These are phyloP conservation scores for Chamaetylas fuelleborni DNA, from an alignment of 2,113 vertebrate genomes.

Conservation along the genomic window DNA sequence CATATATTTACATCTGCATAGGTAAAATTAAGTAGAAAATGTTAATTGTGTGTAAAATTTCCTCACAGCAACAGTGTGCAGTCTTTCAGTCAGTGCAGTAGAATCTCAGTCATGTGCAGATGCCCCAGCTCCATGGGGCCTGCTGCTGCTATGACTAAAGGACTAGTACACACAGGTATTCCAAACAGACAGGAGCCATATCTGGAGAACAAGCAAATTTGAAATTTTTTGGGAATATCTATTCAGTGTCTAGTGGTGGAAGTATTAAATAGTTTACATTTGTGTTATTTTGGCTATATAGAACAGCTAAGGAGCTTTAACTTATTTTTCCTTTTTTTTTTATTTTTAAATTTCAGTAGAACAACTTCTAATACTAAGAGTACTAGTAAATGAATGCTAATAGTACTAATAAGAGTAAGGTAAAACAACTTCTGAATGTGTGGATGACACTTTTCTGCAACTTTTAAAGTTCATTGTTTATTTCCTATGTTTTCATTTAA, in stretches of 20 bases:
- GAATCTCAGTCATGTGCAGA: neutral
- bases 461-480: neutral
- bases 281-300: neutral
- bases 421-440: neutral
- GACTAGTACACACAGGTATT: neutral
- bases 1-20: neutral
- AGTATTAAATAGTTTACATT: neutral
- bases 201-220: neutral
- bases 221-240: neutral
- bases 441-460: neutral
- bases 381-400: neutral
- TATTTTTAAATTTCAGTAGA: neutral
- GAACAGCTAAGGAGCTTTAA: neutral
- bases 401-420: neutral
- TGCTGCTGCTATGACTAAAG: neutral
- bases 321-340: neutral
- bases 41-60: neutral
- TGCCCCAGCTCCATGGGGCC: neutral
- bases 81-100: neutral
- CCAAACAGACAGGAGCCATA: neutral
- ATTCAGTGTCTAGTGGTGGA: neutral
- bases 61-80: neutral
- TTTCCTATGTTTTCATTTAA: neutral
- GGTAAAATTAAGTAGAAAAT: neutral
- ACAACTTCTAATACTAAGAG: neutral